Evolutionary conservation across 2,113 vertebrate species (phyloP).

Genomic region (Tragelaphus scriptus): DNA sequence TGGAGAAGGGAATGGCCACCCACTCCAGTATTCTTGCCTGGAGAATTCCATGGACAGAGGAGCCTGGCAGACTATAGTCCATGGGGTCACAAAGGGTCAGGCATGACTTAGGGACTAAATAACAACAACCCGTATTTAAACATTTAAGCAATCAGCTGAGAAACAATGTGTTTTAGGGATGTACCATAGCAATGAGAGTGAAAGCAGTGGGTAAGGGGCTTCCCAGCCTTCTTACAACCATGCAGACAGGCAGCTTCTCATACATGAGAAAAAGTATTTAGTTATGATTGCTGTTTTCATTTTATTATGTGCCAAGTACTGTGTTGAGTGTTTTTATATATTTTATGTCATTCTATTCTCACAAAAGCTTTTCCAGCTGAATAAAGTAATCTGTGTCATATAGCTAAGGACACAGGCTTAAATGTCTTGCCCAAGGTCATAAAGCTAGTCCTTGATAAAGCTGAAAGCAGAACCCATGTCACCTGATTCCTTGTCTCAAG

Average conservation of each 20-base stretch:
- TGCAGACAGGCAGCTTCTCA: background rate
- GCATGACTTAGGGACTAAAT: background rate
- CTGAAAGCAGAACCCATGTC: background rate
- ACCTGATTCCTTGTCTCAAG: background rate
- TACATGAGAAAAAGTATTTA: background rate
- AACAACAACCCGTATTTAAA: background rate
- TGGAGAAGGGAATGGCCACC: background rate
- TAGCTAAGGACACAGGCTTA: background rate
- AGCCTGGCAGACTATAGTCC: background rate
- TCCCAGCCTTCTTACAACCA: background rate
- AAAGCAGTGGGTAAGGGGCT: background rate
- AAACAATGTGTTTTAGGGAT: background rate
- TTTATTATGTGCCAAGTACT: background rate
- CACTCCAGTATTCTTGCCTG: background rate
- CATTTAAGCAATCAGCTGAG: background rate
- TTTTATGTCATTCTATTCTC: background rate
- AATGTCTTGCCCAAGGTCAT: background rate
- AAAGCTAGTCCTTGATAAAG: background rate
- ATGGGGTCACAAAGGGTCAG: background rate
- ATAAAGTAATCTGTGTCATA: background rate
- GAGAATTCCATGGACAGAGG: background rate
- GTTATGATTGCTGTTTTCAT: background rate
- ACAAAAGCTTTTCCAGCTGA: background rate
- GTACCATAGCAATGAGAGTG: rapidly evolving
- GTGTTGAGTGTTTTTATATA: background rate